phyloP scores from a whole-genome alignment of 35 echinoderm and acorn worm genomes.

The Ptychodera flava region DNA sequence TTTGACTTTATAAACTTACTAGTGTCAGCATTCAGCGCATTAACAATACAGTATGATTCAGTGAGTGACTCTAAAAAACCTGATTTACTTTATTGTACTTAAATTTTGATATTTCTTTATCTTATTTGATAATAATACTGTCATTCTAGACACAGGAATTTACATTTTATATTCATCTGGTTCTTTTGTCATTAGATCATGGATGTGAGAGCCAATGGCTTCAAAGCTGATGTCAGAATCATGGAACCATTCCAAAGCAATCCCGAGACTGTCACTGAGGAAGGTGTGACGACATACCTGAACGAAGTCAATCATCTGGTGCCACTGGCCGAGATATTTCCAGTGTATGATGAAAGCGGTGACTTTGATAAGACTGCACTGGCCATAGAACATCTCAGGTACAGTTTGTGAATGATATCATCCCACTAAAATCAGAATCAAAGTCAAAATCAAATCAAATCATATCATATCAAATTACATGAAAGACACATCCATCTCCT shows the following conservation, averaged over 20 bases:
- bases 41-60: too few species aligned
- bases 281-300: background rate
- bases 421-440: background rate
- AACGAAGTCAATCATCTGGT: slow-evolving; percentile 8
- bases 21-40: too few species aligned
- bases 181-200: background rate
- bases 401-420: background rate
- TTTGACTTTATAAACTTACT: too few species aligned
- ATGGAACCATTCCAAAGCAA: background rate
- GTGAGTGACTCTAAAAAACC: too few species aligned
- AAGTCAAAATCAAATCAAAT: too few species aligned
- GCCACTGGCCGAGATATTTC: slow-evolving; percentile 31
- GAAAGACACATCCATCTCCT: too few species aligned
- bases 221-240: background rate
- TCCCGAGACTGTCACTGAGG: background rate
- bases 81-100: too few species aligned
- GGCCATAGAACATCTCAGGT: slow-evolving; percentile 55
- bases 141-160: too few species aligned
- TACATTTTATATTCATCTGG: too few species aligned
- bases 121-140: too few species aligned
- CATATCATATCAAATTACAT: too few species aligned
- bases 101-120: too few species aligned
- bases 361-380: slow-evolving; percentile 49
- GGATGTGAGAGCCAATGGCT: background rate
- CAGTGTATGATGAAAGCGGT: slow-evolving; percentile 51